These are phyloP conservation scores for Gari tellinella DNA, from an alignment of 2,888 invertebrate genomes.

Conservation along the genomic window DNA sequence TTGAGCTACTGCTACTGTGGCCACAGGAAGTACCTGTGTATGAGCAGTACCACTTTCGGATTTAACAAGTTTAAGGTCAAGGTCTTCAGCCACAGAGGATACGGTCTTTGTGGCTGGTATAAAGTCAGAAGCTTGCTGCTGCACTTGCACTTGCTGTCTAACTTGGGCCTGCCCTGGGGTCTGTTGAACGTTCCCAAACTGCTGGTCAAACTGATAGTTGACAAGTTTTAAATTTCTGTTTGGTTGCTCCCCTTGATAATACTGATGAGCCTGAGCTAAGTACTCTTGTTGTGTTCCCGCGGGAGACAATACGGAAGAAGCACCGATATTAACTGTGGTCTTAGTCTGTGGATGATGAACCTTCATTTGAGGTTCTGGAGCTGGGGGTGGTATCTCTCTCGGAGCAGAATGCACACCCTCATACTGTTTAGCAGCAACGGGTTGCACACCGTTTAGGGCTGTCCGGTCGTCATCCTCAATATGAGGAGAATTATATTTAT, in stretches of 20 bases:
- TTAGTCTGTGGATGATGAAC: not conserved
- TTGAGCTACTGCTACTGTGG: not conserved
- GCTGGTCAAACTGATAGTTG: slow-evolving; percentile 42
- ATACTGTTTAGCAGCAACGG: not conserved
- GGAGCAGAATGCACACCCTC: slow-evolving; percentile 22
- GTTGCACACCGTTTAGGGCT: slow-evolving; percentile 1
- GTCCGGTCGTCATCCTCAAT: slow-evolving; percentile 20
- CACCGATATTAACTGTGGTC: slow-evolving; percentile 18
- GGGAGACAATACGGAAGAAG: slow-evolving; percentile 40
- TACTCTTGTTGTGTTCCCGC: slow-evolving; percentile 46
- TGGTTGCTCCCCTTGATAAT: slow-evolving; percentile 25
- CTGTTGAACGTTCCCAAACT: slow-evolving; percentile 21
- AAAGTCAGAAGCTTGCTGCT: slow-evolving; percentile 28
- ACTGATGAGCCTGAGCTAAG: slow-evolving; percentile 40
- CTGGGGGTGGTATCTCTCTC: slow-evolving; percentile 6
- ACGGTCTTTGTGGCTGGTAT: slow-evolving; percentile 48
- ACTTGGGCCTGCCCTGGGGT: not conserved
- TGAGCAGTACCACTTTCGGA: not conserved
- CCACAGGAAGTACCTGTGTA: not conserved
- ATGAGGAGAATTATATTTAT: slow-evolving; percentile 28
- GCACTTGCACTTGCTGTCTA: too few species aligned
- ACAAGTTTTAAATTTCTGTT: slow-evolving; percentile 23
- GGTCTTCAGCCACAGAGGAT: slow-evolving; percentile 49
- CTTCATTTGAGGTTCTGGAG: too few species aligned
- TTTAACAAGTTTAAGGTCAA: slow-evolving; percentile 34